These are phyloP conservation scores for Balaeniceps rex DNA, from an alignment of 2,113 vertebrate genomes.

Conservation along the genomic window DNA sequence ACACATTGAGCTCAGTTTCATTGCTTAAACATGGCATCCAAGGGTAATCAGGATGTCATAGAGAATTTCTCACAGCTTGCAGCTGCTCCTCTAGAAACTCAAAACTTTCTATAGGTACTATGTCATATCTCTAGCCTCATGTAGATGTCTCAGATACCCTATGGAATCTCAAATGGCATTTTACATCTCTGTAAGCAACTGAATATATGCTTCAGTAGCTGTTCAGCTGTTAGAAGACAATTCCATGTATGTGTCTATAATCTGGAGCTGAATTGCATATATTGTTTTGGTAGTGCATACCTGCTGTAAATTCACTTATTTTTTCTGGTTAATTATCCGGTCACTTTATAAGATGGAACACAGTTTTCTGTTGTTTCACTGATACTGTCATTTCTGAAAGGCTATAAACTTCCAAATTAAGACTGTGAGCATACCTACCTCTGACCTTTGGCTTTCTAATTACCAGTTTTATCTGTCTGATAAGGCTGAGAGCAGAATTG, in stretches of 20 bases:
- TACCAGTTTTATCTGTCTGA: not conserved
- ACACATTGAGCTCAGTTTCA: not conserved
- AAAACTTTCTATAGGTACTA: not conserved
- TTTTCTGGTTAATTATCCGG: not conserved
- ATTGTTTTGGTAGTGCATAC: not conserved
- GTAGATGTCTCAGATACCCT: rapidly evolving
- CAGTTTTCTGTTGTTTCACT: not conserved
- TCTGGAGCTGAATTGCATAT: not conserved
- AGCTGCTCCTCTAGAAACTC: not conserved
- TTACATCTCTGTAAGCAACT: not conserved
- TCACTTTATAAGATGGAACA: not conserved
- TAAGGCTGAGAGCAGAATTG: not conserved
- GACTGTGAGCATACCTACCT: not conserved
- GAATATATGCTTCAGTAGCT: not conserved
- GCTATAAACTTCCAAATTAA: not conserved
- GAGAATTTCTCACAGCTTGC: not conserved
- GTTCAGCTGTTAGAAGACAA: not conserved
- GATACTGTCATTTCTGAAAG: not conserved
- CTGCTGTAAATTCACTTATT: not conserved
- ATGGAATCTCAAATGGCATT: not conserved
- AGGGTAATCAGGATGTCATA: not conserved
- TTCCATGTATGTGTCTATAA: not conserved
- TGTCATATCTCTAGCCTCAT: not conserved
- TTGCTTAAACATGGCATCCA: not conserved
- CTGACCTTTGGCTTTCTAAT: conserved; percentile 10